Evolutionary conservation across 2,888 invertebrate genomes (phyloP), one percentile per base, ranked within the genome.

Genomic region (Euplagia quadripunctaria): DNA sequence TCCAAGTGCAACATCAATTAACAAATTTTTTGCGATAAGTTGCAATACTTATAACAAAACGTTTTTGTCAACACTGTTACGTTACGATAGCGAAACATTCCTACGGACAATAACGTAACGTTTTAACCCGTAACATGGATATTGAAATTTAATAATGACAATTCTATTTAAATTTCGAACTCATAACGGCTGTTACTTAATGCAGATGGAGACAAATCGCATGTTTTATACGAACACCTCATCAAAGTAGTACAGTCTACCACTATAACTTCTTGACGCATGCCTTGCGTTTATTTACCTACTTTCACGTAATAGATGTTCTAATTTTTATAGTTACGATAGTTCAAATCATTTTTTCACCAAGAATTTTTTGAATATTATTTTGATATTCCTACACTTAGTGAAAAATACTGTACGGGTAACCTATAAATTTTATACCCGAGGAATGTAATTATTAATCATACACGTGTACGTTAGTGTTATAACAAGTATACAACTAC

Each of bases 161-260:
- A 67, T 69, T 41, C 41, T 69, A 7, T 17, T 58, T 71, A 9
- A 74, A 70, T 71, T 69, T 11, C 51, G 20, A 74, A 79, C 70
- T 6, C 65, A 79, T 72, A 76, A 42, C 67, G 17, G 49, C 63
- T 73, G 73, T 82, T 77, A 79, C 65, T 1, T 31, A 49, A 11
- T 72, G 73, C 75, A 74, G 61, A 75, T 64, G 55, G 41, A 64
- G 20, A 65, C 70, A 65, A 81, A 76, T 82, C 77, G 63, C 58
- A 73, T 71, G 75, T 79, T 80, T 79, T 76, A 31, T 66, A 61
- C 49, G 20, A 66, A 66, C 65, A 16, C 55, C 63, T 76, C 55
- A 71, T 65, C 43, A 5, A n/a, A 2, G n/a, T 11, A 20, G 64
- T 80, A 83, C 81, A 77, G 71, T 76, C 78, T 42, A 16, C 17